These are phyloP conservation scores for Lepidostoma basale DNA, from an alignment of 1,140 invertebrate genomes.

Conservation along the genomic window DNA sequence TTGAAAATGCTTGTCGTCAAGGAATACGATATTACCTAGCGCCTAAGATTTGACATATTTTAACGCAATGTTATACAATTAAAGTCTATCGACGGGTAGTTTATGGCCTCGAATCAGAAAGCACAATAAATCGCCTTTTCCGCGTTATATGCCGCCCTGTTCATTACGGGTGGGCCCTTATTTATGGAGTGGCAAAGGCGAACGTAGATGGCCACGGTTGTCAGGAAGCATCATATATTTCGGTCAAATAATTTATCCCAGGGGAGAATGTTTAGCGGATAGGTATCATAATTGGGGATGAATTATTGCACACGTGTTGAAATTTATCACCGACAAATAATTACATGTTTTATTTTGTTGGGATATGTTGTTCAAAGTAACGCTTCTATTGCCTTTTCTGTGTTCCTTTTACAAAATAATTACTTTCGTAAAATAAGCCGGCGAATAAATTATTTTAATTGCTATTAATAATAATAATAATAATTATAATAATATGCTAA, in stretches of 20 bases:
- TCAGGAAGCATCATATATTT: constrained; percentile 23
- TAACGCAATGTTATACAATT: no score
- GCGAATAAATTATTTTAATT: no score
- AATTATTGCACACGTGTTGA: neutral
- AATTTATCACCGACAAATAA: neutral
- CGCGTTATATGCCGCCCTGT: neutral
- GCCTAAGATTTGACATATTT: no score
- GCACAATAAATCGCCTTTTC: neutral
- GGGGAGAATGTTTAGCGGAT: neutral
- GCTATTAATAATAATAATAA: no score
- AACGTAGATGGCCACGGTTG: neutral
- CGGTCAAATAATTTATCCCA: constrained; percentile 25
- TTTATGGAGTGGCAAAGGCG: constrained; percentile 7
- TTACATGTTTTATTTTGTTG: neutral
- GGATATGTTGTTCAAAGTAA: neutral
- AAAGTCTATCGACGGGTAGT: neutral
- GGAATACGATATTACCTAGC: no score
- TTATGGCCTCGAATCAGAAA: neutral
- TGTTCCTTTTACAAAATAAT: no score
- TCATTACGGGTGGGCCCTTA: constrained; percentile 8
- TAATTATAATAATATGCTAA: no score
- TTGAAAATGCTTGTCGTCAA: no score
- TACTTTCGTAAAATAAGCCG: no score
- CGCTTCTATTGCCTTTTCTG: no score
- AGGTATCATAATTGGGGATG: neutral